Conservation (phyloP, 2,797 vertebrate species). For the Platyrinchus mystaceus region DNA sequence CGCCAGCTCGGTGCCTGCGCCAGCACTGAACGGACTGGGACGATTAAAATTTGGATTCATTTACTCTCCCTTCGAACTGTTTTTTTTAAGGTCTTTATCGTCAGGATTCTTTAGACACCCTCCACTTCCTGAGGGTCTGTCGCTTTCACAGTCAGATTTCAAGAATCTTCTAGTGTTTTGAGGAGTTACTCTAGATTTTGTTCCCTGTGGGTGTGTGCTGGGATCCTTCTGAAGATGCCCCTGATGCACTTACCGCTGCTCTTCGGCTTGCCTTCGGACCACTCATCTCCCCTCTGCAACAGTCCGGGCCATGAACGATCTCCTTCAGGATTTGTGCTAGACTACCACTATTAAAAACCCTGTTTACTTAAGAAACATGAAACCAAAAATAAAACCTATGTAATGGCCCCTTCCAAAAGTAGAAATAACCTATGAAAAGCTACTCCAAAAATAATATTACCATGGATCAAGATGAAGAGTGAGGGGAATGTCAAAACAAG, state of each 20-base stretch:
- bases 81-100: not conserved
- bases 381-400: constrained; percentile 19
- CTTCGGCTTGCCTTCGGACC: not conserved
- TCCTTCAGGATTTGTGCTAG: not conserved
- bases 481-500: constrained; percentile 11
- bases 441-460: constrained; percentile 4
- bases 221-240: not conserved
- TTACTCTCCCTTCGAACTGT: not conserved
- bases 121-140: not conserved
- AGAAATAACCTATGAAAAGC: constrained; percentile 20
- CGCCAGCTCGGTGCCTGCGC: not conserved
- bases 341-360: not conserved
- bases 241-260: not conserved
- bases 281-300: not conserved
- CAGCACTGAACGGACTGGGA: not conserved
- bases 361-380: constrained; percentile 8
- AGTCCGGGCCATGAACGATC: not conserved
- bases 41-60: fast-evolving
- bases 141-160: not conserved
- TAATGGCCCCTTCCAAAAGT: not conserved
- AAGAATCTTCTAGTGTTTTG: not conserved
- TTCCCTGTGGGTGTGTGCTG: not conserved
- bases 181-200: not conserved
- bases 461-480: not conserved
- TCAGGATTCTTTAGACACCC: not conserved